phyloP scores from a whole-genome alignment of 2,797 vertebrate genomes.

The Calcarius lapponicus region DNA sequence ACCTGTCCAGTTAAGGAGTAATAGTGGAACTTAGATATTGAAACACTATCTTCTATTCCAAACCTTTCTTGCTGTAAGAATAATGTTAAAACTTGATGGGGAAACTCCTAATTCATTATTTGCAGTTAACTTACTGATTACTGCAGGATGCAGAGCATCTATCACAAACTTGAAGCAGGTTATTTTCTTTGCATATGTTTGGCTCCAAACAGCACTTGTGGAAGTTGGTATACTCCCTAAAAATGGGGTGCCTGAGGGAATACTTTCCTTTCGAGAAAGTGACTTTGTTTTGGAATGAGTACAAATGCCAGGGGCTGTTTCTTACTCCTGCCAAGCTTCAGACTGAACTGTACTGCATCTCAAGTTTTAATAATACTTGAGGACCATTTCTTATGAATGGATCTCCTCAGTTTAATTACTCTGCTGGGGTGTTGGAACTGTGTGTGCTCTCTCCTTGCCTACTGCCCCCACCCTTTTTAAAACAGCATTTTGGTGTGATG shows the following conservation, averaged over 20 bases:
- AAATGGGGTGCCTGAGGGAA: neutral
- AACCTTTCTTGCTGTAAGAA: neutral
- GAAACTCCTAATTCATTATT: neutral
- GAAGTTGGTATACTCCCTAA: neutral
- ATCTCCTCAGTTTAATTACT: neutral
- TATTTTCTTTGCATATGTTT: neutral
- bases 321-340: neutral
- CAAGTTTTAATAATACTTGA: neutral
- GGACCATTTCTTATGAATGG: neutral
- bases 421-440: neutral
- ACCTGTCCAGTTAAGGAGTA: neutral
- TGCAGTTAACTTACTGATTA: neutral
- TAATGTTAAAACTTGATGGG: neutral
- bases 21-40: neutral
- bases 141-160: neutral
- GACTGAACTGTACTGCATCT: neutral
- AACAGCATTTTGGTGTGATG: neutral
- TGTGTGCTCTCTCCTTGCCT: neutral
- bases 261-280: slow-evolving; percentile 5
- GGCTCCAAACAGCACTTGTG: neutral
- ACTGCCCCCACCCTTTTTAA: neutral
- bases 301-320: neutral
- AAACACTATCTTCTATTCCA: neutral
- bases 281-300: neutral
- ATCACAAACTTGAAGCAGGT: neutral